Evolutionary conservation across 2,888 invertebrate species (phyloP).

Genomic region (Nysson spinosus): DNA sequence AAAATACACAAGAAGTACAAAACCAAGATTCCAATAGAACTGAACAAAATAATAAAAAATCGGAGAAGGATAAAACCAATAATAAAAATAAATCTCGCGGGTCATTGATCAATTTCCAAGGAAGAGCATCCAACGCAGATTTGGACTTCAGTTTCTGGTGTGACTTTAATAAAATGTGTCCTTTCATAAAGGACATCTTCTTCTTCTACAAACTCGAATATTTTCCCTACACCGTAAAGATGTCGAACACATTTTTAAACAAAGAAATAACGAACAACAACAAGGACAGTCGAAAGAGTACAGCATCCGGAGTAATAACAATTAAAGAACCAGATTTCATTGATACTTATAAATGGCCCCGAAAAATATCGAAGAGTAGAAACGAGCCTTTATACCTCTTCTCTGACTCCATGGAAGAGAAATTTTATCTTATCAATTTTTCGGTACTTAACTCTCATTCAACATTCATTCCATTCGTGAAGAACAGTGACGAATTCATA

Average conservation of each 20-base stretch:
- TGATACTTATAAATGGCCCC: slow-evolving; percentile 31
- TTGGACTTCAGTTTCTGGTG: slow-evolving; percentile 54
- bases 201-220: slow-evolving; percentile 60
- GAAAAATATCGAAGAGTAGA: slow-evolving; percentile 28
- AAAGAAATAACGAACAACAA: slow-evolving; percentile 12
- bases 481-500: neutral
- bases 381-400: slow-evolving; percentile 63
- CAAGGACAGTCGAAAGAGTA: slow-evolving; percentile 28
- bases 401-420: slow-evolving; percentile 56
- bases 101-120: neutral
- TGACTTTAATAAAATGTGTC: slow-evolving; percentile 62
- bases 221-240: slow-evolving; percentile 45
- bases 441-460: slow-evolving; percentile 26
- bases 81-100: neutral
- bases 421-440: slow-evolving; percentile 59
- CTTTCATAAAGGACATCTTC: slow-evolving; percentile 47
- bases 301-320: neutral
- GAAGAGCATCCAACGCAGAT: neutral
- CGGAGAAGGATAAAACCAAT: neutral
- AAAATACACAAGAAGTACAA: neutral
- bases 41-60: neutral
- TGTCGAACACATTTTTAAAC: slow-evolving; percentile 25
- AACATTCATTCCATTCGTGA: neutral
- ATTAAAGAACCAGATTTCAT: slow-evolving; percentile 15
- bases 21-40: neutral